Evolutionary conservation across 2,888 invertebrate genomes (phyloP), one percentile per base, ranked within the genome.

Genomic region (Pammene aurita): DNA sequence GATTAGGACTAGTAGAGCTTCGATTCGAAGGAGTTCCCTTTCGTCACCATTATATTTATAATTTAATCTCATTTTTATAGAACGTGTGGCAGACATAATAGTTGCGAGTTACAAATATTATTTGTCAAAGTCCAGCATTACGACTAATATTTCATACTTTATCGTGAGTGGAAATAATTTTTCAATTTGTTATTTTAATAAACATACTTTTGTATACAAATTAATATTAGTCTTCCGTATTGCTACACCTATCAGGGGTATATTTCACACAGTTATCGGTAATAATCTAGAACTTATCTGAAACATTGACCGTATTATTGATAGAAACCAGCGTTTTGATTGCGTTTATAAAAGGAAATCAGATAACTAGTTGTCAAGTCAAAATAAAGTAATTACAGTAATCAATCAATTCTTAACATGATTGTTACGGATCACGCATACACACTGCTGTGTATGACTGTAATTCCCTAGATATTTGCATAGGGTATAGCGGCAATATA

Each of bases 1-100:
- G 84, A 86, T 85, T 86, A 85, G 84, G 86, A 84, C 85, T 86
- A 86, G 84, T 86, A 87, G 87, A 88, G 85, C 89, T 89, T 87
- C 90, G 89, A 86, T 88, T 86, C 87, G 78, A 76, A 81, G 82
- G 78, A 78, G 78, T 80, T 80, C 79, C 79, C 78, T 76, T 75
- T 77, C 71, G 69, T 77, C 73, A 77, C 76, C 71, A 74, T 66
- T 61, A 73, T 72, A 71, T 75, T 76, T 78, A 75, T 75, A 74
- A 62, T 52, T 57, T 62, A 66, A 66, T 66, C 38, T 14, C 66
- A 14, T 50, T 50, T 44, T 62, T 61, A 66, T 61, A 66, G 34
- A 61, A 65, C 44, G 56, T 13, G 54, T 46, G 16, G 52, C 26
- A 11, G 42, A 66, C 50, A 56, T 61, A 52, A 56, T 50, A 50